Conservation (phyloP, 2,888 invertebrate species). For the Metacarcinus magister region DNA sequence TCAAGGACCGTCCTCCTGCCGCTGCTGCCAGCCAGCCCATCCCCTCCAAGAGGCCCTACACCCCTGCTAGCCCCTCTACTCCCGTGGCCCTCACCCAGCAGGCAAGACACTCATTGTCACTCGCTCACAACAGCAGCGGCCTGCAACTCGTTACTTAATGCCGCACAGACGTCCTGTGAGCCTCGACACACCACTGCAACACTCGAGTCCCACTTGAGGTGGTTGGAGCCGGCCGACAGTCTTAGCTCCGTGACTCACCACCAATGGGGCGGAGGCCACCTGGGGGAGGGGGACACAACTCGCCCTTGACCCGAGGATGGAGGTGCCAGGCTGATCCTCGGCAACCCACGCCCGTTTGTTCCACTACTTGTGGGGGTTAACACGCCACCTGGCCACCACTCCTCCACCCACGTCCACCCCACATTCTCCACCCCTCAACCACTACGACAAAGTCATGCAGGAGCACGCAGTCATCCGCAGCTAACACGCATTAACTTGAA, state of each 20-base stretch:
- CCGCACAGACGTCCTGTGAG: not conserved
- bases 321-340: constrained; percentile 55
- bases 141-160: constrained; percentile 33
- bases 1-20: constrained; percentile 78
- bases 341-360: constrained; percentile 39
- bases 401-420: constrained; percentile 42
- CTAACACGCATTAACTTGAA: constrained; percentile 30
- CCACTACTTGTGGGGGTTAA: constrained; percentile 55
- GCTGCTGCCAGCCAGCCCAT: constrained; percentile 69
- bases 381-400: constrained; percentile 43
- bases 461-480: constrained; percentile 21
- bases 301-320: constrained; percentile 64
- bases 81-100: not conserved
- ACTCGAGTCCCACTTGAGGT: constrained; percentile 47
- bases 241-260: constrained; percentile 49
- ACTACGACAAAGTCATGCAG: constrained; percentile 4
- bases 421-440: not conserved
- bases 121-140: not conserved
- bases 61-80: constrained; percentile 37
- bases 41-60: not conserved
- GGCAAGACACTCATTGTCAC: not conserved
- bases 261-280: not conserved
- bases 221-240: not conserved
- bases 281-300: not conserved
- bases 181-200: constrained; percentile 8